A percentile compares a stretch with the other conserved stretches of the same genome.
phyloP scores from a whole-genome alignment of 2,113 vertebrate genomes.

The Corapipo altera region DNA sequence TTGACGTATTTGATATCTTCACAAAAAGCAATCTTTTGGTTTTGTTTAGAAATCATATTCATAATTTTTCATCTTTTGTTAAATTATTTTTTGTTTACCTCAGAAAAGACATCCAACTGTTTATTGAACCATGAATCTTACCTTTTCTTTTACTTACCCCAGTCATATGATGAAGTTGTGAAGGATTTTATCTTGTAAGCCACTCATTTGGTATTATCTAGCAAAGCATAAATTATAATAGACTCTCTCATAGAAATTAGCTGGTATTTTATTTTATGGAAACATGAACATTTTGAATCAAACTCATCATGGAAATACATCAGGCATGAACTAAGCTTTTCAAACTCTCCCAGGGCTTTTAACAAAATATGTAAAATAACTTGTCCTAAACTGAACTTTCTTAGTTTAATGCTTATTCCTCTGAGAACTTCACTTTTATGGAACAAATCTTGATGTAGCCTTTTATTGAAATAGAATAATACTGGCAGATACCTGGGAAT shows the following conservation, averaged over 20 bases:
- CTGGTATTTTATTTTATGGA: not conserved
- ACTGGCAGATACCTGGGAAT: not conserved
- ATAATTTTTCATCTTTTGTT: not conserved
- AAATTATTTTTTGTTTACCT: not conserved
- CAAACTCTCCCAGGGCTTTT: not conserved
- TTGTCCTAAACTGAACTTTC: not conserved
- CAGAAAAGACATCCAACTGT: not conserved
- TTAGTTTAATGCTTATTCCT: not conserved
- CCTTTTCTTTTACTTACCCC: not conserved
- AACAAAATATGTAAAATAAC: not conserved
- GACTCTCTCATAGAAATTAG: not conserved
- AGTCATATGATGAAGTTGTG: not conserved
- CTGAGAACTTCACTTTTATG: not conserved
- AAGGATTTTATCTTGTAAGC: not conserved
- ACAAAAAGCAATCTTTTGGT: not conserved
- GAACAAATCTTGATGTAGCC: not conserved
- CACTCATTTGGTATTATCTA: not conserved
- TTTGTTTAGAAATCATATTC: not conserved
- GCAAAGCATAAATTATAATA: not conserved
- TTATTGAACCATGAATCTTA: not conserved
- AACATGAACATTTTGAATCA: not conserved
- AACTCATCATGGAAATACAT: not conserved
- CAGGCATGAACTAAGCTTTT: not conserved
- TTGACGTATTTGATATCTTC: not conserved
- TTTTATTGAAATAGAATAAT: constrained; percentile 26